Evolutionary conservation across 2,797 vertebrate species (phyloP), one percentile per base, ranked within the genome.

Genomic region (Crenichthys baileyi): DNA sequence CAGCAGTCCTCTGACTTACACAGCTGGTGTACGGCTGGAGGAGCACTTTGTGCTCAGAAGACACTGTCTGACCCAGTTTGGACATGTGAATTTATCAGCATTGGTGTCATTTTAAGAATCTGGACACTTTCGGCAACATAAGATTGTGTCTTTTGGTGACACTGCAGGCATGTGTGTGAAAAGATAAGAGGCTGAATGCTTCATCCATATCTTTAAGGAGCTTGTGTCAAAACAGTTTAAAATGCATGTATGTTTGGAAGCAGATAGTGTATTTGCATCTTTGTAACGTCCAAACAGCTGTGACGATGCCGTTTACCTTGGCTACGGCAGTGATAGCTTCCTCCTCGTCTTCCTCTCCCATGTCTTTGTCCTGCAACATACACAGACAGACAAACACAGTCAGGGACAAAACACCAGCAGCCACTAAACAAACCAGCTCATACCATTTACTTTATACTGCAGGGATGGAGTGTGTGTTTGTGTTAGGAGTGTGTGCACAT

Each of bases 321-420:
- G 96, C 95, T 85, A 94, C 92, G 68, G 94, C 93, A 83, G 95
- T 95, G 89, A 92, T 92, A 80, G 93, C 91, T 90, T 96, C 96
- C 91, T 93, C 93, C 78, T 91, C 92, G 83, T 92, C 92, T 87
- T 93, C 92, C 84, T 92, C 94, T 90, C 95, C 96, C 77, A 94
- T 91, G 87, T 96, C 96, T 95, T 97, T 97, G 94, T 96, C 96
- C 97, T 97, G 94, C 91, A 70, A 91, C 73, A 90, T 72, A 90
- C 39, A 83, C 48, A 85, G 71, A 86, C 48, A 78, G 56, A 86
- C 73, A 87, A 46, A 84, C 67, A 71, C 39, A 63, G 44, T 8
- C 76, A 70, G 65, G 22, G 16, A 48, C 67, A 83, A 70, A 87
- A 80, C 46, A 87, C 80, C 83, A 84, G 88, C 74, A 81, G 79